These are phyloP conservation scores for Ptychadena robeensis DNA, from an alignment of 2,797 vertebrate species.

Conservation along the genomic window DNA sequence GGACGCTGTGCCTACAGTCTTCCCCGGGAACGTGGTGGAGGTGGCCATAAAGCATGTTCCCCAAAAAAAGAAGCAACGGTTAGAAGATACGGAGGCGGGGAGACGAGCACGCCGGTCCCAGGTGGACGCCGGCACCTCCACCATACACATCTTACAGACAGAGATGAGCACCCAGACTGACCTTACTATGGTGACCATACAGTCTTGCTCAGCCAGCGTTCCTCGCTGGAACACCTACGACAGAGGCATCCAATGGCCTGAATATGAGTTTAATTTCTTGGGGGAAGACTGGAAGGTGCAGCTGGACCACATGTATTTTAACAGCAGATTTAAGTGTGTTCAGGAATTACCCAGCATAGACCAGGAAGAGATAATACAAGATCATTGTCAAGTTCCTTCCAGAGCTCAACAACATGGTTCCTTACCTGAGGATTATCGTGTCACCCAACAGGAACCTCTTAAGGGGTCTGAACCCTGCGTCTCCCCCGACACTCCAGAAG, in stretches of 20 bases:
- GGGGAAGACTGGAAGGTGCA: conserved; percentile 21
- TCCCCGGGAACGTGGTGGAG: neutral
- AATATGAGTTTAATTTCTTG: conserved; percentile 18
- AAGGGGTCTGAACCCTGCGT: neutral
- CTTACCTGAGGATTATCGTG: neutral
- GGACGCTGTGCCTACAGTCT: conserved; percentile 3
- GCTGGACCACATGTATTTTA: conserved; percentile 25
- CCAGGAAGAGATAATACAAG: neutral
- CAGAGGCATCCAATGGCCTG: conserved; percentile 24
- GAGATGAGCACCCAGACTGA: conserved; percentile 11
- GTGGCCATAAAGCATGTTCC: neutral
- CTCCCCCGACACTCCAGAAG: neutral
- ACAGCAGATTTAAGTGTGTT: neutral
- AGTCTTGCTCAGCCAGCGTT: neutral
- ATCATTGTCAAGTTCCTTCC: neutral
- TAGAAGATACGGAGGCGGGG: neutral
- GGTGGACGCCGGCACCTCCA: neutral
- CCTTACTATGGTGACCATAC: neutral
- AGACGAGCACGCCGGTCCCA: neutral
- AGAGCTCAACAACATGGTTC: no score
- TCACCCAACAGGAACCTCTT: neutral
- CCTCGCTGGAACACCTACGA: neutral
- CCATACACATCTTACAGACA: neutral
- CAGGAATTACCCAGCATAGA: neutral
- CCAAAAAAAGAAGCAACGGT: neutral